These are phyloP conservation scores for Chironomus tepperi DNA, from an alignment of 1,140 invertebrate species.

Conservation along the genomic window DNA sequence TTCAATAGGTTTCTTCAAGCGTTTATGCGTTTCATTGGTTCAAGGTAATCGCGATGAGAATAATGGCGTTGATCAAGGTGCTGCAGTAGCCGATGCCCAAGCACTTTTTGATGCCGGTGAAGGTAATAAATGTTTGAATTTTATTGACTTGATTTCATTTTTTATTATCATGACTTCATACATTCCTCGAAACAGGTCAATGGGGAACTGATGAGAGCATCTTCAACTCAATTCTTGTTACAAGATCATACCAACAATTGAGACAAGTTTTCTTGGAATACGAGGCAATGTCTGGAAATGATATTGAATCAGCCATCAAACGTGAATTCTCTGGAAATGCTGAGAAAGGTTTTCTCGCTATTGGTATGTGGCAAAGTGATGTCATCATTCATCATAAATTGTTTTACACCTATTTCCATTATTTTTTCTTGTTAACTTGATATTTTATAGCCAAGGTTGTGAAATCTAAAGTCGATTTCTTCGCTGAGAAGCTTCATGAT, in stretches of 20 bases:
- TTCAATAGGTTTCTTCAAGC: constrained; percentile 60
- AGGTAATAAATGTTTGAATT: constrained; percentile 33
- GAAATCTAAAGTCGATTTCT: constrained; percentile 85
- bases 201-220: constrained; percentile 82
- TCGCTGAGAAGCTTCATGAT: constrained; percentile 82
- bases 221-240: constrained; percentile 74
- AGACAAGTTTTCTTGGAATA: constrained; percentile 73
- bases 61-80: constrained; percentile 51
- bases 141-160: too few species aligned
- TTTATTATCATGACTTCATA: too few species aligned
- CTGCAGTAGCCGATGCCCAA: constrained; percentile 61
- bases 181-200: constrained; percentile 40
- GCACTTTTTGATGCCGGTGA: constrained; percentile 62
- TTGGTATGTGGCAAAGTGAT: constrained; percentile 53
- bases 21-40: constrained; percentile 74
- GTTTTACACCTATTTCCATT: neutral
- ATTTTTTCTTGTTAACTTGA: constrained; percentile 28
- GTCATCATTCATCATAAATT: neutral
- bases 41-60: constrained; percentile 77
- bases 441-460: constrained; percentile 68
- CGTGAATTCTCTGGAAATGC: constrained; percentile 80
- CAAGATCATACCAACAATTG: constrained; percentile 71
- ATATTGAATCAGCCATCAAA: constrained; percentile 79
- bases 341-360: constrained; percentile 73
- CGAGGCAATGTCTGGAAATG: constrained; percentile 62